A percentile compares a stretch with the other conserved stretches of the same genome.
These are phyloP conservation scores for Hylia prasina DNA, from an alignment of 2,113 vertebrate species.

Conservation along the genomic window DNA sequence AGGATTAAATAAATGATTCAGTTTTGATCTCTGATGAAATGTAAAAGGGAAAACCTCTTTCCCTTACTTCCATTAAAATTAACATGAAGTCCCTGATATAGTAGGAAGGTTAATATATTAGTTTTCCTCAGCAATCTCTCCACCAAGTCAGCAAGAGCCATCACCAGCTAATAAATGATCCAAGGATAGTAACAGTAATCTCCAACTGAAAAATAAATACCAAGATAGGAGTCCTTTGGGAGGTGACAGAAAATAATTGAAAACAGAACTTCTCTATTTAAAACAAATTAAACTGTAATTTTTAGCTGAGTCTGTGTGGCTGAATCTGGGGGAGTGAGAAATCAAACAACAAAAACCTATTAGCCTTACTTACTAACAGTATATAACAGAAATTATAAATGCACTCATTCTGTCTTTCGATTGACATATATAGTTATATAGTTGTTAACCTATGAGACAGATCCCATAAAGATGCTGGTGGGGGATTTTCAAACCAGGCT, in stretches of 20 bases:
- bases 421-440: neutral
- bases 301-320: neutral
- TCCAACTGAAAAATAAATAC: slow-evolving; percentile 41
- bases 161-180: slow-evolving; percentile 41
- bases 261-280: slow-evolving; percentile 13
- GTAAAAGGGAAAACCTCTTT: neutral
- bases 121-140: slow-evolving; percentile 2
- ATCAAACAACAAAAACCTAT: neutral
- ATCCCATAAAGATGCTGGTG: neutral
- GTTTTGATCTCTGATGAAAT: neutral
- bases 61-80: neutral
- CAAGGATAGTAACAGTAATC: neutral
- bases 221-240: neutral
- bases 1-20: neutral
- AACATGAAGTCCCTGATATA: neutral
- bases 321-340: neutral
- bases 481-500: neutral
- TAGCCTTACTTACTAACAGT: neutral
- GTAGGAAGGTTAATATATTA: neutral
- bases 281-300: slow-evolving; percentile 42
- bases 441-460: neutral
- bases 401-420: neutral
- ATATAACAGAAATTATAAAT: neutral
- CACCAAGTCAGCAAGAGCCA: slow-evolving; percentile 10
- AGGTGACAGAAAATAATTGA: slow-evolving; percentile 36